These are phyloP conservation scores for Redunca redunca DNA, from an alignment of 2,113 vertebrate species.

Conservation along the genomic window DNA sequence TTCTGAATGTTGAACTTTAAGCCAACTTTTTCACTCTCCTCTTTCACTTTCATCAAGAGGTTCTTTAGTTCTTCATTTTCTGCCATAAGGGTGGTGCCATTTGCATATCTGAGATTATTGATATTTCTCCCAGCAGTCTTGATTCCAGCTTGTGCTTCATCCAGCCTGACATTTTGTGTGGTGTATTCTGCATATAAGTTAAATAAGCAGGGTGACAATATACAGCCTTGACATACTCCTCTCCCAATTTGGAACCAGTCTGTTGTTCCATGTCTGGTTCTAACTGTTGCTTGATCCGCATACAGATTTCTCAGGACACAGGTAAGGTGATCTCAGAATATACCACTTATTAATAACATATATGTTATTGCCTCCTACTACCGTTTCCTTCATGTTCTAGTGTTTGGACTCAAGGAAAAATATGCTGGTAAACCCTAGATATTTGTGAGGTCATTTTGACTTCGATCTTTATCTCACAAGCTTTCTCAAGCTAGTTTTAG, in stretches of 20 bases:
- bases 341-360: neutral
- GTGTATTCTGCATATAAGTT: neutral
- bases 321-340: neutral
- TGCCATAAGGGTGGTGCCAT: neutral
- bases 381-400: neutral
- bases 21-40: neutral
- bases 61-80: neutral
- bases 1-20: neutral
- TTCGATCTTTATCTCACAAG: neutral
- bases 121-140: neutral
- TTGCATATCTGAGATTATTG: neutral
- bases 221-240: neutral
- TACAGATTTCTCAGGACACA: neutral
- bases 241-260: neutral
- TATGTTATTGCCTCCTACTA: neutral
- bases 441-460: neutral
- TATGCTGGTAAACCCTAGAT: neutral
- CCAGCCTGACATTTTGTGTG: neutral
- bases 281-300: neutral
- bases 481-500: neutral
- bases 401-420: neutral
- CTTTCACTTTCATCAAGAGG: neutral
- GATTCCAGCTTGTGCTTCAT: neutral
- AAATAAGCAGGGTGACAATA: neutral
- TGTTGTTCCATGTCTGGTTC: neutral